Base-by-base conservation (phyloP, 2,113 vertebrate genomes). In the Ascaphus truei region DNA sequence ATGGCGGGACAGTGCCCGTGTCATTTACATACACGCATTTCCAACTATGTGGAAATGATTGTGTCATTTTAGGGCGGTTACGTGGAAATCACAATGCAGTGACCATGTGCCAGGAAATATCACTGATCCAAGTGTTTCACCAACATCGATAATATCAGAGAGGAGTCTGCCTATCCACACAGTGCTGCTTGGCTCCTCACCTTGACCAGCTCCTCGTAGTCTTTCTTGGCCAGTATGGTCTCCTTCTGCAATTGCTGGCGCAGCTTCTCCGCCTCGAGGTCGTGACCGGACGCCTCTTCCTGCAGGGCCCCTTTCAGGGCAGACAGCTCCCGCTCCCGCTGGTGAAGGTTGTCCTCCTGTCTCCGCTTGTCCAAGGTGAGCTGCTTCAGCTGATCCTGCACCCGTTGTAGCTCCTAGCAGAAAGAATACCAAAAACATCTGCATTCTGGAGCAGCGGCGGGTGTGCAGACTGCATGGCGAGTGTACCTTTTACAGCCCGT, bases 321-420 rank as follows among this genome's bases (percentile, higher is more conserved):
- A 0, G 83, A 86, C 52, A 94, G 59, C 76, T 98, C 96, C 83
- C 86, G 85, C 34, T 94, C 91, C 74, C 91, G 87, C 74, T 85
- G 90, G 50, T 81, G 89, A 27, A 69, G 77, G 43, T 77, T 76
- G 2, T 75, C 73, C 27, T 88, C 91, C 60, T 77, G 84, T 47
- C 83, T 84, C 64, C 91, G 89, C 65, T 77, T 55, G 66, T 93
- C 89, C 0, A 75, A 61, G 5, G 26, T 73, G 22, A 88, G 59
- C 65, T 92, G 89, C 72, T 83, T 79, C 34, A 92, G 80, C 3
- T 83, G 84, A 11, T 85, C 81, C 26, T 56, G 88, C 3, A 62
- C 75, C 25, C 53, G 78, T 63, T 75, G 79, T 39, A 95, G 81
- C 64, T 97, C 93, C 95, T 98, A 62, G 33, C 36, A 50, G 1